phyloP scores from a whole-genome alignment of 92 coral and sea anemone genomes.

The Palythoa caribaeorum region DNA sequence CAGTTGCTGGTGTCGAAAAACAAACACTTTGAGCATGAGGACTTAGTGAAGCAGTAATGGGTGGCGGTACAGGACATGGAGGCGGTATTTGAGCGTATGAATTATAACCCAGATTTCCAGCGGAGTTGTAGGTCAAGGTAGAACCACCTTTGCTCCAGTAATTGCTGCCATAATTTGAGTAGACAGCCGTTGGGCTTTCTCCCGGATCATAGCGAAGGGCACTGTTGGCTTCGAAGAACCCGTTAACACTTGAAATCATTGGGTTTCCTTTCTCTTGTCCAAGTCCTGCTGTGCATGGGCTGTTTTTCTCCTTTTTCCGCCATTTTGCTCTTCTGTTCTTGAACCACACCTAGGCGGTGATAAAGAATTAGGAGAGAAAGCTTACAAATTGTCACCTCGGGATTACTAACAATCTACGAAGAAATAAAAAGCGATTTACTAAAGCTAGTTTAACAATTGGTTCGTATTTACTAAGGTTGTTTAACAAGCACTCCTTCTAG shows the following conservation, averaged over 20 bases:
- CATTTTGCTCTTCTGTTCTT: slow-evolving; percentile 98
- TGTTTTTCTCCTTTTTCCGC: slow-evolving; percentile 97
- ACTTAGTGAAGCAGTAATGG: slow-evolving; percentile 82
- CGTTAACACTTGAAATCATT: slow-evolving; percentile 83
- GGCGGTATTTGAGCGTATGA: slow-evolving; percentile 78
- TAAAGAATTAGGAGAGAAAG: slow-evolving; percentile 38
- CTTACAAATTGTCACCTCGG: slow-evolving; percentile 45
- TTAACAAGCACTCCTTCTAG: slow-evolving; percentile 19
- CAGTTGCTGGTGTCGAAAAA: slow-evolving; percentile 82
- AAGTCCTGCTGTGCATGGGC: slow-evolving; percentile 76
- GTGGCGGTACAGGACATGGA: slow-evolving; percentile 79
- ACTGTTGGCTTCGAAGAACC: slow-evolving; percentile 74
- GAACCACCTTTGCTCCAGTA: slow-evolving; percentile 84
- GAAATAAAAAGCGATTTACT: slow-evolving; percentile 42
- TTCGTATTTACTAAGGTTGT: slow-evolving; percentile 27
- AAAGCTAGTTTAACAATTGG: slow-evolving; percentile 44
- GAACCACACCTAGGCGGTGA: slow-evolving; percentile 90
- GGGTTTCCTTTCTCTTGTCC: slow-evolving; percentile 82
- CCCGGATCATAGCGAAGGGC: slow-evolving; percentile 83
- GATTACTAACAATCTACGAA: slow-evolving; percentile 35
- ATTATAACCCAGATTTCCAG: slow-evolving; percentile 79
- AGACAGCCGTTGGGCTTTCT: slow-evolving; percentile 83
- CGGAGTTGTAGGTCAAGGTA: slow-evolving; percentile 70
- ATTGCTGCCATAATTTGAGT: slow-evolving; percentile 80
- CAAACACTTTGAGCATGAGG: slow-evolving; percentile 59